A percentile compares a stretch with the other conserved stretches of the same genome.
phyloP scores from a whole-genome alignment of 2,113 vertebrate species.

The Seriola aureovittata region DNA sequence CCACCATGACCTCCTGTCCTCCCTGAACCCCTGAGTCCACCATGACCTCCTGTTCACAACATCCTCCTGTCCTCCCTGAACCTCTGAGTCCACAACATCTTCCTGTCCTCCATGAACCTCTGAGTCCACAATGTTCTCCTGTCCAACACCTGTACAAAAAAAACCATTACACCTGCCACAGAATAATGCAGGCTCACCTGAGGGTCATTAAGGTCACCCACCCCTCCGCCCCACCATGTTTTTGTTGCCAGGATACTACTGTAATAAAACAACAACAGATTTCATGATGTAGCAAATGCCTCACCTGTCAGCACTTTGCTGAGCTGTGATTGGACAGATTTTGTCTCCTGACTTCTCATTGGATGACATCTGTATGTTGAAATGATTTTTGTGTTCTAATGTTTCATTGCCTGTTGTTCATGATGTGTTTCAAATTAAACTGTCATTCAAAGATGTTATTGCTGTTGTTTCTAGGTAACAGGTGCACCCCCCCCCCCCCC shows the following conservation, averaged over 20 bases:
- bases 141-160: no score
- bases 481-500: not conserved
- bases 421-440: slow-evolving; percentile 33
- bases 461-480: not conserved
- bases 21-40: no score
- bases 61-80: no score
- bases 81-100: no score
- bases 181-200: no score
- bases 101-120: no score
- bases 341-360: slow-evolving; percentile 20
- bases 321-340: slow-evolving; percentile 23
- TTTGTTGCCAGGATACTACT: not conserved
- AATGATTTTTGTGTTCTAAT: not conserved
- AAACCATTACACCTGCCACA: no score
- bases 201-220: no score
- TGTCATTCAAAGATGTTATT: not conserved
- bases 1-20: no score
- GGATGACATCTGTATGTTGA: slow-evolving; percentile 1
- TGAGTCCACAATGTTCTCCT: no score
- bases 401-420: slow-evolving; percentile 40
- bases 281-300: not conserved
- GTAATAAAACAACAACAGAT: not conserved
- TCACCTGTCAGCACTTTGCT: not conserved
- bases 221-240: not conserved
- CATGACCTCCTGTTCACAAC: no score